Evolutionary conservation across 2,113 vertebrate species (phyloP).

Genomic region (Phainopepla nitens): DNA sequence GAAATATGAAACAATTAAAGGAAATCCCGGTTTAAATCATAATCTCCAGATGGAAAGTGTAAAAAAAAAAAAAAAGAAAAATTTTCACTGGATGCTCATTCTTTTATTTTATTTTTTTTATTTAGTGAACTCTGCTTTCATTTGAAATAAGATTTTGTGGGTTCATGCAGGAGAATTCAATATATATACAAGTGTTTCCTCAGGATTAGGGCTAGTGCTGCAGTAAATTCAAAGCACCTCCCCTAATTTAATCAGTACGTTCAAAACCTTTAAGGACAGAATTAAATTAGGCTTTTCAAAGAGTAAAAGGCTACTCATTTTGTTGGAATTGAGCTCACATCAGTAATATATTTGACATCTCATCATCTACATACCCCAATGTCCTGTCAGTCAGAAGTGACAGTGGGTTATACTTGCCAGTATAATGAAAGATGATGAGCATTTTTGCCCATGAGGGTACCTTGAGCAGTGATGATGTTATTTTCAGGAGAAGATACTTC

Average conservation of each 20-base stretch:
- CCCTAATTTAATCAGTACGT: neutral
- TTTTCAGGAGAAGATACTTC: neutral
- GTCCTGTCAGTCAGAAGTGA: neutral
- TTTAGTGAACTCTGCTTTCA: neutral
- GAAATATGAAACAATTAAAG: constrained; percentile 81
- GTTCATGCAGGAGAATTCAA: neutral
- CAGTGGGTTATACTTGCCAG: neutral
- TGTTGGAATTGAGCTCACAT: neutral
- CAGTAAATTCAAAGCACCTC: neutral
- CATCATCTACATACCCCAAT: neutral
- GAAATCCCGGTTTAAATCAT: constrained; percentile 75
- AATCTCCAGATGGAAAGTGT: constrained; percentile 47
- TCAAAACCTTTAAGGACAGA: neutral
- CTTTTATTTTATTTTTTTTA: neutral
- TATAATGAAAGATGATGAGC: neutral
- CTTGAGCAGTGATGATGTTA: neutral
- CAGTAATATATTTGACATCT: neutral
- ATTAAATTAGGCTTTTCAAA: neutral
- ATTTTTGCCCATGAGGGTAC: neutral
- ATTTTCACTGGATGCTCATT: neutral
- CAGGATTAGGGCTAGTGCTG: neutral
- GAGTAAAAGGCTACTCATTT: neutral
- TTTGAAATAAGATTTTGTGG: neutral
- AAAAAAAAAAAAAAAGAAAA: neutral
- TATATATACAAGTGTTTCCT: neutral